Base-by-base conservation (phyloP, 2,113 vertebrate species). In the Mirounga angustirostris region DNA sequence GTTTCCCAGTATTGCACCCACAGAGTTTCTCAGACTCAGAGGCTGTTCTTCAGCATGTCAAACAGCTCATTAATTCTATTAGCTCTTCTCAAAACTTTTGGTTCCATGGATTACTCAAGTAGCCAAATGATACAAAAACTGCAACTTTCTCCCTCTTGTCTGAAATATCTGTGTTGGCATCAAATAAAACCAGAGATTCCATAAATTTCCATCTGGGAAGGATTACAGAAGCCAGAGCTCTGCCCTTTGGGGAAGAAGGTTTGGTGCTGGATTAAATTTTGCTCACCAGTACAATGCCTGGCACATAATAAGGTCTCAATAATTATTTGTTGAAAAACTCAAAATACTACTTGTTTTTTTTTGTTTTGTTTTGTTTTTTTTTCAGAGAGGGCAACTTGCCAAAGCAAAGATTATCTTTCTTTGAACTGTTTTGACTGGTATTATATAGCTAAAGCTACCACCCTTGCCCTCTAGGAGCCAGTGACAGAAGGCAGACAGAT, bases 281-380 rank as follows among this genome's bases (percentile, higher is more conserved):
- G 28, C 28, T 92, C 56, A 86, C n/a, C 59, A 86, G 58, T 91
- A 85, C 12, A 95, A 43, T 78, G 28, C 46, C 15, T 83, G 18
- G 30, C 71, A 94, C 26, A 58, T 3, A 78, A 16, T 87, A 92
- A 80, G 10, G 67, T 40, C 12, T 36, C 61, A 79, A 16, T 82
- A 78, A 97, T 89, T 94, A 46, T 92, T 89, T 63, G 58, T 65
- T 94, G 36, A 87, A 82, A 83, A 83, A 80, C 83, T 84, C 24
- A 83, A 93, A 59, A 7, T 65, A 58, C 69, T 92, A 56, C 30
- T 76, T 4, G 81, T 73, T 96, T 83, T 96, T 96, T 18, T 2
- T 86, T 73, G 36, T 96, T 96, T 96, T 18, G 2, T 86, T 73
- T 96, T 69, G 43, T 4, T 86, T 73, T 96, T 96, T 83, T 96